Evolutionary conservation across 2,888 invertebrate genomes (phyloP).

Genomic region (Galerucella pusilla): DNA sequence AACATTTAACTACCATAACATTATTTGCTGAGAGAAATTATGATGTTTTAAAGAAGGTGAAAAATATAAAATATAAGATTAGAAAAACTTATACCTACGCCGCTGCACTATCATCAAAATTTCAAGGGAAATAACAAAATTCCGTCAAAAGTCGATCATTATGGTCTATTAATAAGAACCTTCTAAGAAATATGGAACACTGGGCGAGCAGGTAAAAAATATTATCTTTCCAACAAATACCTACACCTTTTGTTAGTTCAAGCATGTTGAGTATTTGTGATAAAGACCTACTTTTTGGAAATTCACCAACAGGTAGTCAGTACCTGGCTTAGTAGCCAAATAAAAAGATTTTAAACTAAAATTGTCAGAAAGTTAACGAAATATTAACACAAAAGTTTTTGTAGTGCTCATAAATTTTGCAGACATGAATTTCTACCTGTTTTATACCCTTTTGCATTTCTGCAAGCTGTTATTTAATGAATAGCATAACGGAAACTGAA

Average conservation of each 20-base stretch:
- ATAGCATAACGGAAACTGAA: not conserved
- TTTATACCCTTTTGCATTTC: not conserved
- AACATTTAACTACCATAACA: too few species aligned
- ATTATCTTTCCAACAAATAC: not conserved
- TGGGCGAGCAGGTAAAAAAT: conserved; percentile 2
- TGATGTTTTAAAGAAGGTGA: too few species aligned
- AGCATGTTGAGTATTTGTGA: not conserved
- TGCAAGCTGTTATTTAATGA: not conserved
- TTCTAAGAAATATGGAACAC: conserved; percentile 6
- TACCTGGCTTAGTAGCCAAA: not conserved
- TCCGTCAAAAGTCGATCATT: not conserved
- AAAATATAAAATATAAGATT: too few species aligned
- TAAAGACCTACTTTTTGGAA: not conserved
- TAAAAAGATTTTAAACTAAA: not conserved
- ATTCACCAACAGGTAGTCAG: not conserved
- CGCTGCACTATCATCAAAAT: too few species aligned
- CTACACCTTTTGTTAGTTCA: not conserved
- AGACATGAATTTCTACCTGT: conserved; percentile 3
- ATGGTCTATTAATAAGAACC: conserved; percentile 12
- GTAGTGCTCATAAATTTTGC: conserved; percentile 2
- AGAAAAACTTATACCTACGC: too few species aligned
- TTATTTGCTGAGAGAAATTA: too few species aligned
- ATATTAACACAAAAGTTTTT: not conserved
- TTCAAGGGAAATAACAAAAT: not conserved
- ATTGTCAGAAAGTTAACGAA: not conserved